Percentiles rank a stretch among this genome's conserved stretches.
phyloP scores from a whole-genome alignment of 2,888 invertebrate species.

The Idaea aversata region DNA sequence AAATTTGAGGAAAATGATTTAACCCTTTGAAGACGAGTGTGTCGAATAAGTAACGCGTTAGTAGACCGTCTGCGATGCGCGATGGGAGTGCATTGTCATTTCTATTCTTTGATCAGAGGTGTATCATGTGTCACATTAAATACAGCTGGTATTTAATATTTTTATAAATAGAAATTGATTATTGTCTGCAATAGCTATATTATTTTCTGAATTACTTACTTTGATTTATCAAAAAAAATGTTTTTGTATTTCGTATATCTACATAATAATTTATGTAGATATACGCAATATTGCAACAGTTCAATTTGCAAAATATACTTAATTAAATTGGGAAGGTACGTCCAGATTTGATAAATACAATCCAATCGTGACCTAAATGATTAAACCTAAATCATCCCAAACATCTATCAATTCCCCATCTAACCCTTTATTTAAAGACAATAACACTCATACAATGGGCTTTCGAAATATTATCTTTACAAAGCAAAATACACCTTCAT shows the following conservation, averaged over 20 bases:
- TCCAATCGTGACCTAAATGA: background rate
- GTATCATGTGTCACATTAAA: background rate
- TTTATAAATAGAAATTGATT: background rate
- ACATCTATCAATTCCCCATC: constrained; percentile 5
- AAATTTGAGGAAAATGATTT: background rate
- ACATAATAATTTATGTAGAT: no score
- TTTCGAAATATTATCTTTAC: constrained; percentile 21
- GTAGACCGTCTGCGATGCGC: background rate
- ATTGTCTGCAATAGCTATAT: no score
- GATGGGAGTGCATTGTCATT: constrained; percentile 1
- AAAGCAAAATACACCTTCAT: constrained; percentile 15
- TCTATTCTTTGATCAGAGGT: background rate
- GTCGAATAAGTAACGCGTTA: background rate
- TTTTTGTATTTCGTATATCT: no score
- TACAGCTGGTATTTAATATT: background rate
- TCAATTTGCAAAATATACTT: background rate
- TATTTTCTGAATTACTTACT: no score
- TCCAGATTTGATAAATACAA: background rate
- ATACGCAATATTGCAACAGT: background rate
- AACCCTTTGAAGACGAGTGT: background rate
- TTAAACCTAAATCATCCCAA: background rate
- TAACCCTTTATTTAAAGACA: constrained; percentile 23
- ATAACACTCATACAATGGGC: constrained; percentile 21
- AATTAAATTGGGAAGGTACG: background rate
- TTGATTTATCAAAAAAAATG: no score